phyloP scores from a whole-genome alignment of 2,888 invertebrate genomes.

The Oxyteleia sp. region DNA sequence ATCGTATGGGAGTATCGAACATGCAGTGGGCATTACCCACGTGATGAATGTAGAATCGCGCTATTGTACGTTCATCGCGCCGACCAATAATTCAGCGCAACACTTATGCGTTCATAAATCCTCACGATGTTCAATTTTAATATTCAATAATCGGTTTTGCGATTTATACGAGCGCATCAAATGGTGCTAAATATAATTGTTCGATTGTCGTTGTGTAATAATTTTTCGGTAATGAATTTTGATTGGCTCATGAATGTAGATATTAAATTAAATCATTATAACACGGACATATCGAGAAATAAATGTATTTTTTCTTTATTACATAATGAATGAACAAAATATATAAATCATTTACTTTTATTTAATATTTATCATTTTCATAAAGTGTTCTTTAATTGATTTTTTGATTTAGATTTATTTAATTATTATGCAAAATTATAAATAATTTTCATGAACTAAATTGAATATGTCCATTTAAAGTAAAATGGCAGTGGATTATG shows the following conservation, averaged over 20 bases:
- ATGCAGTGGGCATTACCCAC: conserved; percentile 45
- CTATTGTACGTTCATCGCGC: conserved; percentile 35
- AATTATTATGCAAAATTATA: no score
- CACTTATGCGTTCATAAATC: conserved; percentile 38
- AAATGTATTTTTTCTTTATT: no score
- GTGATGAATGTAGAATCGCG: conserved; percentile 49
- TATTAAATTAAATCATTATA: neutral
- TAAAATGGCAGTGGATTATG: no score
- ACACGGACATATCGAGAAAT: no score
- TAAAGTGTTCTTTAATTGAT: no score
- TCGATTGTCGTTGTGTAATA: neutral
- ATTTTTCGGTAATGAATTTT: neutral
- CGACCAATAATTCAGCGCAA: conserved; percentile 48
- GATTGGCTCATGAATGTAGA: neutral
- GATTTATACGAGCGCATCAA: conserved; percentile 17
- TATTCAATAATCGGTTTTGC: conserved; percentile 40
- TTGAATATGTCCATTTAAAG: no score
- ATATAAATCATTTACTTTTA: no score
- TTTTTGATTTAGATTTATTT: no score
- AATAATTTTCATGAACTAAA: no score
- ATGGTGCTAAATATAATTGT: conserved; percentile 12
- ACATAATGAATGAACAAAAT: no score
- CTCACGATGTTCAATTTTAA: conserved; percentile 18
- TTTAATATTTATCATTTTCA: no score
- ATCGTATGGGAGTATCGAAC: conserved; percentile 37